Base-by-base conservation (phyloP, 23 tunicate species). In the Phallusia fumigata region DNA sequence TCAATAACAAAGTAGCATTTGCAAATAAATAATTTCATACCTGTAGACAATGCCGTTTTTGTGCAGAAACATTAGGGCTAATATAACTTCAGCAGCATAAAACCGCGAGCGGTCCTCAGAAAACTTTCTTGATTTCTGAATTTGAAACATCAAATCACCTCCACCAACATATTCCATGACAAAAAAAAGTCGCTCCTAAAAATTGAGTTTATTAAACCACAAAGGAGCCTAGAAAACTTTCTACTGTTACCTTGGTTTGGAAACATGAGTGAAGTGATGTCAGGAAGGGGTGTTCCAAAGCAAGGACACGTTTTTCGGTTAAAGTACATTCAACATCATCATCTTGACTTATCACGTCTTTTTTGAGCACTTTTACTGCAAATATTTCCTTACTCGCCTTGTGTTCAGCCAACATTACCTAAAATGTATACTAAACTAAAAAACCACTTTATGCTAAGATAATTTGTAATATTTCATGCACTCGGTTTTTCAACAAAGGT, bases 271-370 rank as follows among this genome's bases (percentile, higher is more conserved):
- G 93, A 2, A 93, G 78, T 0, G 98, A 93, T 8, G 98, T 93
- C 24, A 93, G 87, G 65, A 93, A 93, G 30, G 98, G 98, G 79
- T 93, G 98, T 58, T 93, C 98, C 34, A 93, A 84, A 34, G 87
- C 81, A 16, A 93, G 84, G 35, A 93, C 98, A 65, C 99, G 74
- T 76, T 90, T 87, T 74, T 95, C 99, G 0, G 96, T 95, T 74
- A 95, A 33, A 32, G 99, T 96, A 69, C 96, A 91, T 35, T 96
- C 99, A 19, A 96, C 99, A 64, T 96, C 99, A 78, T 96, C 99
- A 65, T 96, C 99, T 13, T 91, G 96, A 50, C 89, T 76, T 32
- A 96, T 96, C 74, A 83, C 86, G 77, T 88, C 88, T 80, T 96
- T 96, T 84, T 96, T 95, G 16, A 95, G 79, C 33, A 95, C 95